A percentile compares a stretch with the other conserved stretches of the same genome.
Evolutionary conservation across 2,888 invertebrate species (phyloP).

Genomic region (Epistrophella euchroma): DNA sequence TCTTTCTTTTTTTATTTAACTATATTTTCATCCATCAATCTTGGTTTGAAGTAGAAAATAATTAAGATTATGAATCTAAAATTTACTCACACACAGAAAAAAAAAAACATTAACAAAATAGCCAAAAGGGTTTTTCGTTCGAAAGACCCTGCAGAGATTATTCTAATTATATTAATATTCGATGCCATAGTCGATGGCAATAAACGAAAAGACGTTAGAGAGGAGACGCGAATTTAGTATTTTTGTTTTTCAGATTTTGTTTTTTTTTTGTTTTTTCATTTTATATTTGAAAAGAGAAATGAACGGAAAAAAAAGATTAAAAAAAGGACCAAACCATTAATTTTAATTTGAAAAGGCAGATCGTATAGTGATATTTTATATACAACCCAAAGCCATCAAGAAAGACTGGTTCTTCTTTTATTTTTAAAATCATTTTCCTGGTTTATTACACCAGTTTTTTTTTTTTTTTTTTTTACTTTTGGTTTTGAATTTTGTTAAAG

Average conservation of each 20-base stretch:
- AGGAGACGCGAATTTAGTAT: slow-evolving; percentile 56
- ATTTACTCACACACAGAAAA: slow-evolving; percentile 50
- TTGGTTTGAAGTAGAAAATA: slow-evolving; percentile 48
- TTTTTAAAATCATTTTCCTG: slow-evolving; percentile 65
- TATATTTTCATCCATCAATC: slow-evolving; percentile 66
- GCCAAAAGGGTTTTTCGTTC: slow-evolving; percentile 63
- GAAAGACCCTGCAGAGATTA: slow-evolving; percentile 66
- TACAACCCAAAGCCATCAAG: slow-evolving; percentile 1
- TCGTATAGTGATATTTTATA: slow-evolving; percentile 43
- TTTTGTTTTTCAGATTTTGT: slow-evolving; percentile 34
- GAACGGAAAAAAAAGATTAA: slow-evolving; percentile 63
- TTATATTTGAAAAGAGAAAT: slow-evolving; percentile 46
- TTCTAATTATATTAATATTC: slow-evolving; percentile 70
- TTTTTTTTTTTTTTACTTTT: no score
- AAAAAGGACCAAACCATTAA: slow-evolving; percentile 73
- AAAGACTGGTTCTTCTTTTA: slow-evolving; percentile 35
- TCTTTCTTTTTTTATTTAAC: slow-evolving; percentile 9
- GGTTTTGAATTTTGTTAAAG: slow-evolving; percentile 56
- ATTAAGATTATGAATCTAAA: slow-evolving; percentile 72
- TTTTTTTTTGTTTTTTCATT: slow-evolving; percentile 35
- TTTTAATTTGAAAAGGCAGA: slow-evolving; percentile 72
- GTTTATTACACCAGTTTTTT: slow-evolving; percentile 72
- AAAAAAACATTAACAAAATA: slow-evolving; percentile 30
- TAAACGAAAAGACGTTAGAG: slow-evolving; percentile 7
- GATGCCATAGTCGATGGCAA: slow-evolving; percentile 6